Conservation (phyloP, 2,113 vertebrate species). For the Gopherus flavomarginatus region DNA sequence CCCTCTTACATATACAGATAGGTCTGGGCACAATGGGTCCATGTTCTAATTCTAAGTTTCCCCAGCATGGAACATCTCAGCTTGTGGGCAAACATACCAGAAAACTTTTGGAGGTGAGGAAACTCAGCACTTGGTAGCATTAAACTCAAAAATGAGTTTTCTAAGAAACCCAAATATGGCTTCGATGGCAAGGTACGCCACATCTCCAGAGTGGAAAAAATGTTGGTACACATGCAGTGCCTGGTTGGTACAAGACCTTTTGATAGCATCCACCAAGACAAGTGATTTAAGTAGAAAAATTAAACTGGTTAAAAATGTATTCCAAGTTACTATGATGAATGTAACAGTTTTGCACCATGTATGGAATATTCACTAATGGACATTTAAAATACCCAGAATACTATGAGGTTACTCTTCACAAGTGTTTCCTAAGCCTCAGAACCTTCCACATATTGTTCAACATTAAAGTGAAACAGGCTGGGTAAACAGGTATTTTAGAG, state of each 20-base stretch:
- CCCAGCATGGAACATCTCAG: neutral
- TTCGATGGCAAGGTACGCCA: neutral
- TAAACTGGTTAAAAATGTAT: neutral
- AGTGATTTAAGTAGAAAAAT: neutral
- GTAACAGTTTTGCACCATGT: neutral
- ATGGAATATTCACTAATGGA: neutral
- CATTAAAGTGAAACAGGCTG: neutral
- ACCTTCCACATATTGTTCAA: neutral
- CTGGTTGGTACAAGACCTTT: neutral
- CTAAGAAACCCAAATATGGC: neutral
- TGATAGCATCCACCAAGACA: neutral
- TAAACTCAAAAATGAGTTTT: neutral
- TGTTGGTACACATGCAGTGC: neutral
- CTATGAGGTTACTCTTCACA: neutral
- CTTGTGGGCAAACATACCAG: accelerated
- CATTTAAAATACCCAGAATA: neutral
- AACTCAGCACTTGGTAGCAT: neutral
- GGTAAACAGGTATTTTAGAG: neutral
- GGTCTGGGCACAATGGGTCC: neutral
- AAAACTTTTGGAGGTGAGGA: neutral
- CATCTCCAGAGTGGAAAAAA: neutral
- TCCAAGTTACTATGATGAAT: neutral
- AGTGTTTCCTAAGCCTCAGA: neutral
- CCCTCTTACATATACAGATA: accelerated
- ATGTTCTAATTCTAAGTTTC: neutral